Evolutionary conservation across 1,140 invertebrate genomes (phyloP).

Genomic region (fruit fly (Drosophila melanogaster)): Release_6_plus_ISO1_MT NT_033779.5:22040001-22040500

Average conservation of each 20-base stretch:
- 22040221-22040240: constrained; percentile 66
- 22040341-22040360: constrained; percentile 84
- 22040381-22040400: constrained; percentile 23
- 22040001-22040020: constrained; percentile 5
- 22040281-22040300: constrained; percentile 67
- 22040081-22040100: constrained; percentile 84
- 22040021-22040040: constrained; percentile 29
- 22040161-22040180: constrained; percentile 60
- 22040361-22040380: constrained; percentile 42
- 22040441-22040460: constrained; percentile 31
- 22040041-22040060: constrained; percentile 57
- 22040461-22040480: constrained; percentile 25
- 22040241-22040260: constrained; percentile 37
- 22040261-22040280: constrained; percentile 66
- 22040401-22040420: constrained; percentile 55
- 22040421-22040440: constrained; percentile 17
- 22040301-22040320: constrained; percentile 85
- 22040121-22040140: constrained; percentile 41
- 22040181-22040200: constrained; percentile 59
- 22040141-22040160: constrained; percentile 17
- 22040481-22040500: constrained; percentile 48
- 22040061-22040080: constrained; percentile 79
- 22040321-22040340: constrained; percentile 85
- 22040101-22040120: constrained; percentile 84
- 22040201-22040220: constrained; percentile 54